Base-by-base conservation (phyloP, 2,888 invertebrate species). In the Trichacis sp. region DNA sequence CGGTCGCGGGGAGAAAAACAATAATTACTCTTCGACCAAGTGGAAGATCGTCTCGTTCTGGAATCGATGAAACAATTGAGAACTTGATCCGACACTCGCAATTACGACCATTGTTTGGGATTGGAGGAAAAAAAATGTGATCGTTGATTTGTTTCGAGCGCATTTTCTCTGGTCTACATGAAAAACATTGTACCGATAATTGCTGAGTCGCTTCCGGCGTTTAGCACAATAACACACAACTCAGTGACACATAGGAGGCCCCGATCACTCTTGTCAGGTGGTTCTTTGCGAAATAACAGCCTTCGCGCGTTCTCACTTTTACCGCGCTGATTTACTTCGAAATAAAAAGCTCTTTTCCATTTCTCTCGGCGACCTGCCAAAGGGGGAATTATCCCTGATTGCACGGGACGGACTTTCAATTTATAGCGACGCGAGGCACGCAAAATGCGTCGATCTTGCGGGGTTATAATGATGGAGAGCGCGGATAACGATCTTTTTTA, bases 211-310 rank as follows among this genome's bases (percentile, higher is more conserved):
- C 53, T 53, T 63, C 63, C 53, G 63, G 19, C 29, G 15, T 15
- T 56, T 51, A 42, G 43, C 24, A n/a, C 30, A 4, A 40, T 36
- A 36, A 36, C 24, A n/a, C 45, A 46, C 36, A 29, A 38, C 43
- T 52, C 48, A 53, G 53, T 57, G 63, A 49, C 53, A 63, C 36
- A 53, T 49, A 57, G 53, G 57, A 57, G 51, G 53, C 53, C 46
- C 49, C 38, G 19, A 30, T 57, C 24, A 53, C 45, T 18, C 29
- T 17, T 49, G 53, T 52, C 57, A 63, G 57, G 52, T 43, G 8
- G 17, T 19, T 46, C 20, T 57, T 53, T 52, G 15, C 40, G 18
- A 62, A 56, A 63, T 57, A 48, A 57, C 45, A 63, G 19, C 17
- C 29, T 14, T 1, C 42, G 33, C 9, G 29, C 8, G 15, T 11